Evolutionary conservation across 2,888 invertebrate species (phyloP).

Genomic region (Harpagoxenus sublaevis): DNA sequence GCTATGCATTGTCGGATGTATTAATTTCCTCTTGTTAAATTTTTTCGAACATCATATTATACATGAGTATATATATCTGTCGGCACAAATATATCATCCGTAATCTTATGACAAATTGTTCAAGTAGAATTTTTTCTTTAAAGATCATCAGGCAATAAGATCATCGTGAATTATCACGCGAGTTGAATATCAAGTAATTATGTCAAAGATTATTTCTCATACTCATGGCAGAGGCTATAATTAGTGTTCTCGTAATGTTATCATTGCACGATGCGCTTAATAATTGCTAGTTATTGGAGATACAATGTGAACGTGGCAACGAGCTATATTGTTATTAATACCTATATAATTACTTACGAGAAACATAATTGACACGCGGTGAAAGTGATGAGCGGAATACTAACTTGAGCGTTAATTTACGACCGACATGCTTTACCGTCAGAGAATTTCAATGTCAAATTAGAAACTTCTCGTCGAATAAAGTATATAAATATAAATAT

Average conservation of each 20-base stretch:
- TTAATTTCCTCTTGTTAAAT: background rate
- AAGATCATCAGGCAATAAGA: background rate
- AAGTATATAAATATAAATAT: background rate
- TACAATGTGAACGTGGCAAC: background rate
- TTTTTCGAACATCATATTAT: background rate
- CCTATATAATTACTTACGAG: conserved; percentile 27
- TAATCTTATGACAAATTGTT: background rate
- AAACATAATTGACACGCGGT: conserved; percentile 39
- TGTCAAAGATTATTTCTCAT: conserved; percentile 7
- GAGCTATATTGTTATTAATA: conserved; percentile 36
- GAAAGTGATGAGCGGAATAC: conserved; percentile 33
- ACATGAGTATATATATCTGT: background rate
- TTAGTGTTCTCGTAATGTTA: conserved; percentile 26
- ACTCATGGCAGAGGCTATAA: background rate
- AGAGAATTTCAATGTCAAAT: conserved; percentile 17
- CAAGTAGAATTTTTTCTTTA: background rate
- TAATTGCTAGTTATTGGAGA: conserved; percentile 25
- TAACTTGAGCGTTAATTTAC: conserved; percentile 32
- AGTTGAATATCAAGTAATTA: background rate
- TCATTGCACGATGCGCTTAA: conserved; percentile 12
- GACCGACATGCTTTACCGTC: background rate
- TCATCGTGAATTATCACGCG: conserved; percentile 1
- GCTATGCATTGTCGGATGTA: background rate
- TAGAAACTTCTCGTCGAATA: background rate
- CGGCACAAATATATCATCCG: background rate